These are phyloP conservation scores for Corbicula japonica DNA, from an alignment of 2,888 invertebrate genomes.

Conservation along the genomic window DNA sequence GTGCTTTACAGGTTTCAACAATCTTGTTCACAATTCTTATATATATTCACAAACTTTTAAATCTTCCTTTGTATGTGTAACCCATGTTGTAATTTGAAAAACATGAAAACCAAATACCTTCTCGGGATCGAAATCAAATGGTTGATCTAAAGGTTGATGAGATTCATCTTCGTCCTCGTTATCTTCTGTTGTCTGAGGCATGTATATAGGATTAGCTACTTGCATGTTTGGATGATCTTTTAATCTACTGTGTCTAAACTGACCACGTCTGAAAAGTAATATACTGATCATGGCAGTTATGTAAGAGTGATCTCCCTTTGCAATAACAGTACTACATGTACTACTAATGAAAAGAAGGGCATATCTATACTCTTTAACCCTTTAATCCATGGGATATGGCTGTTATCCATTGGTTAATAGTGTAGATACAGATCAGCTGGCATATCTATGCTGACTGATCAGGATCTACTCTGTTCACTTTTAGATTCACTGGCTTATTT, in stretches of 20 bases:
- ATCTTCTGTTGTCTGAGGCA: constrained; percentile 77
- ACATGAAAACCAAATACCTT: constrained; percentile 46
- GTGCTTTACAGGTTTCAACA: background rate
- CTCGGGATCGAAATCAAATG: constrained; percentile 69
- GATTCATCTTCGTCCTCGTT: constrained; percentile 88
- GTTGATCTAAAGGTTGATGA: constrained; percentile 68
- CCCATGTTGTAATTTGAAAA: background rate
- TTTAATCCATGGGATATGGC: no score
- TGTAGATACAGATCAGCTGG: no score
- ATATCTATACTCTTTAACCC: no score
- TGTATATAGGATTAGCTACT: constrained; percentile 81
- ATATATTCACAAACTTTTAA: background rate
- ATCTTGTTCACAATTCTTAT: background rate
- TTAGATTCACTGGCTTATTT: no score
- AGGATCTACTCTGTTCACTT: no score
- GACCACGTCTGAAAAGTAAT: constrained; percentile 66
- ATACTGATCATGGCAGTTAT: no score
- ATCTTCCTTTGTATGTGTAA: background rate
- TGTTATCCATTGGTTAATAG: no score
- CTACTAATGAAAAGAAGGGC: no score
- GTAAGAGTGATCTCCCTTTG: no score
- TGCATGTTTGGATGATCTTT: constrained; percentile 75
- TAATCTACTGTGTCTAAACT: constrained; percentile 80
- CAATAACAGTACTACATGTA: no score
- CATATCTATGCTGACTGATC: no score